phyloP scores from a whole-genome alignment of 2,113 vertebrate genomes.

The Cynoglossus semilaevis region DNA sequence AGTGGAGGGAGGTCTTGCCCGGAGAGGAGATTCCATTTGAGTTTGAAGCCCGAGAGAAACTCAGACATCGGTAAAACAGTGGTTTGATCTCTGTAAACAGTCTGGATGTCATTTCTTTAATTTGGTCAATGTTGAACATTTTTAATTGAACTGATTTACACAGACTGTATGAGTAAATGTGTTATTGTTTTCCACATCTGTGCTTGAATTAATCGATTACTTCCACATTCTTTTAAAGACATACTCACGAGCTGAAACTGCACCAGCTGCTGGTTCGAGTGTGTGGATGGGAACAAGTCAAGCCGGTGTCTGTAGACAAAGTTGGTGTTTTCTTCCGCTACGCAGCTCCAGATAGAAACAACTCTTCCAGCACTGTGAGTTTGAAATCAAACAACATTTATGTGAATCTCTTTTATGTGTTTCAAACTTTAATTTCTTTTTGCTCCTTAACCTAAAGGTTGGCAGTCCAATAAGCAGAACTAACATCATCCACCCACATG shows the following conservation, averaged over 20 bases:
- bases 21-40: conserved; percentile 95
- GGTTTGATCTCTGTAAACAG: not conserved
- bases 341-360: conserved; percentile 91
- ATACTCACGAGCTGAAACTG: conserved; percentile 93
- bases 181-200: not conserved
- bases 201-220: too few species aligned
- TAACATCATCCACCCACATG: conserved; percentile 97
- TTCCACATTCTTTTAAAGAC: conserved; percentile 69
- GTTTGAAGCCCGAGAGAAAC: conserved; percentile 94
- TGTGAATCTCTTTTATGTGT: not conserved
- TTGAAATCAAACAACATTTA: not conserved
- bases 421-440: not conserved
- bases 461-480: conserved; percentile 94
- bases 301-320: conserved; percentile 96
- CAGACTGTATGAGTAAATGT: not conserved
- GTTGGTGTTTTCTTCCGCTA: conserved; percentile 97
- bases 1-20: conserved; percentile 91
- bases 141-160: too few species aligned
- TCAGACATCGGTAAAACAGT: conserved; percentile 86
- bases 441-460: conserved; percentile 77
- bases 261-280: conserved; percentile 94
- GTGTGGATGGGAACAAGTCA: conserved; percentile 96
- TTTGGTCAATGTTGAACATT: too few species aligned
- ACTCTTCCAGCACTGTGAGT: conserved; percentile 89
- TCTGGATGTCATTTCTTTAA: too few species aligned